Conservation (phyloP, 2,797 vertebrate species). For the Syncerus caffer region DNA sequence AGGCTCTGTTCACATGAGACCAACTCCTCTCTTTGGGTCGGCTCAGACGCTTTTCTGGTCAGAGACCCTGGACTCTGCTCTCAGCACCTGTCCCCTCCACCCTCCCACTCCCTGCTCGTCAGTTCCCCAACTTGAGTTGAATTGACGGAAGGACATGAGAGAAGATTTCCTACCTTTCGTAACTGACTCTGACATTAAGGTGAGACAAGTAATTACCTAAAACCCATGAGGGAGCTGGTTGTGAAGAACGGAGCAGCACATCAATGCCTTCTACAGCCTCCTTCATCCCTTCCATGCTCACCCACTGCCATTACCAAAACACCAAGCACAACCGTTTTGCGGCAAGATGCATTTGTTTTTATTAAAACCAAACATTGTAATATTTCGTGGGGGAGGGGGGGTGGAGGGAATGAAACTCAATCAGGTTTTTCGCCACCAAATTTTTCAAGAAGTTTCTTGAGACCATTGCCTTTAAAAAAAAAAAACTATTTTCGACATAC, state of each 20-base stretch:
- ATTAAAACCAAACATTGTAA: conserved; percentile 54
- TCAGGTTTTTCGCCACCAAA: conserved; percentile 70
- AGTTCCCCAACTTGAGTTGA: conserved; percentile 9
- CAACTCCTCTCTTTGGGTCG: conserved; percentile 48
- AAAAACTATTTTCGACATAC: conserved; percentile 78
- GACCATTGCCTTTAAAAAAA: conserved; percentile 81
- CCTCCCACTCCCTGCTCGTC: not conserved
- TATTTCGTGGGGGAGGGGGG: not conserved
- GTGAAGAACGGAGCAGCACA: conserved; percentile 31
- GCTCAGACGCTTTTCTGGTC: conserved; percentile 73
- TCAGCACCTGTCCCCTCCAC: not conserved
- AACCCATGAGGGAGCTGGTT: conserved; percentile 49
- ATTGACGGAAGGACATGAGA: conserved; percentile 14
- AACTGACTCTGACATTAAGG: not conserved
- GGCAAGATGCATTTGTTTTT: conserved; percentile 70
- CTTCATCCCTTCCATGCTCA: conserved; percentile 74
- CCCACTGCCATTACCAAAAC: conserved; percentile 62
- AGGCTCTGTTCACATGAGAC: conserved; percentile 87
- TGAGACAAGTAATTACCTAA: conserved; percentile 26
- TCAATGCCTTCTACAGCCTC: conserved; percentile 63
- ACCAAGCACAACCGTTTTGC: conserved; percentile 75
- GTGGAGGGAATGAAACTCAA: not conserved
- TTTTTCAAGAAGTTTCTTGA: conserved; percentile 81
- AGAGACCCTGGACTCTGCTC: conserved; percentile 63
- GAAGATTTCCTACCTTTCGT: not conserved